A percentile compares a stretch with the other conserved stretches of the same genome.
phyloP scores from a whole-genome alignment of 2,888 invertebrate genomes.

The Strigamia transsilvanica region DNA sequence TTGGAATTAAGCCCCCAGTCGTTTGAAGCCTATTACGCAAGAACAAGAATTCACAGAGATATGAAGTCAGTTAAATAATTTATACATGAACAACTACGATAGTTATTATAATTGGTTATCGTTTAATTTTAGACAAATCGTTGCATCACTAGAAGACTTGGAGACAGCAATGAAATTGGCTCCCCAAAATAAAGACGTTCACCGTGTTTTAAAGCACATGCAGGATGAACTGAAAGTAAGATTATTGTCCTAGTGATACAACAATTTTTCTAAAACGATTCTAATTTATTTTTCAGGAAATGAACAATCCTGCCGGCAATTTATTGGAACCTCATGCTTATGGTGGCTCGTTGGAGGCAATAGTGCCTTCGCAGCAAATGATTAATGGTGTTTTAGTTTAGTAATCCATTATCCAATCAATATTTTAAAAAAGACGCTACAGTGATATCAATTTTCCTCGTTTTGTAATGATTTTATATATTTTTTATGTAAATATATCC shows the following conservation, averaged over 20 bases:
- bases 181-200: conserved; percentile 76
- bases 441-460: too few species aligned
- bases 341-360: not conserved
- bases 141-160: conserved; percentile 81
- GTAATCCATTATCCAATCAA: too few species aligned
- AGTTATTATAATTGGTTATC: not conserved
- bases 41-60: conserved; percentile 86
- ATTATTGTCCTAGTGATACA: conserved; percentile 71
- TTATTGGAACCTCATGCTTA: not conserved
- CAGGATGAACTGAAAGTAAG: conserved; percentile 55
- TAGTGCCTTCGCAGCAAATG: not conserved
- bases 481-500: not conserved
- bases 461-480: not conserved
- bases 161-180: conserved; percentile 79
- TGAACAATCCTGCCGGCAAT: not conserved
- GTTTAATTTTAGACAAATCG: conserved; percentile 68
- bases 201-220: conserved; percentile 68
- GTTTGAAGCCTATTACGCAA: conserved; percentile 91
- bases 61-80: conserved; percentile 66
- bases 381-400: conserved; percentile 20
- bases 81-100: not conserved
- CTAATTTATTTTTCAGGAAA: not conserved
- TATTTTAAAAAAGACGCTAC: not conserved
- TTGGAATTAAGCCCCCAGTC: conserved; percentile 84
- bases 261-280: conserved; percentile 70